phyloP scores from a whole-genome alignment of 2,888 invertebrate species.

The Clistopyga incitator region DNA sequence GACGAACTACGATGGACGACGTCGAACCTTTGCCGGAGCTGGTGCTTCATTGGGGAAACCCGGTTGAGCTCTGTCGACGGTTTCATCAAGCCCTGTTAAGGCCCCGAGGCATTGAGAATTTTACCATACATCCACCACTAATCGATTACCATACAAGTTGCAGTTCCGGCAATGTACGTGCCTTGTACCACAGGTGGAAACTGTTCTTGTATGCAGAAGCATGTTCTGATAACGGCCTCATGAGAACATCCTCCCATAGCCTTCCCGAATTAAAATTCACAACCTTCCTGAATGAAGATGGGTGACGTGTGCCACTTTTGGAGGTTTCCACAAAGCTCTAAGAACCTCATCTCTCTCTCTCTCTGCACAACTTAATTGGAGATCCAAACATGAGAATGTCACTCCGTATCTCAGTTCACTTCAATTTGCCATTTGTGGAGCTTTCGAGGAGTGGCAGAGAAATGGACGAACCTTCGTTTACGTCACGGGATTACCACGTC shows the following conservation, averaged over 20 bases:
- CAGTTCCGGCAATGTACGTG: neutral
- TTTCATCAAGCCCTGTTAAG: constrained; percentile 16
- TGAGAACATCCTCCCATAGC: neutral
- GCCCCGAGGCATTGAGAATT: constrained; percentile 4
- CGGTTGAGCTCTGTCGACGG: neutral
- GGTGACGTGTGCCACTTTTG: too few species aligned
- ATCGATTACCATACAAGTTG: constrained; percentile 9
- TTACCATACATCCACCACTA: constrained; percentile 13
- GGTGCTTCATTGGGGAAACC: neutral
- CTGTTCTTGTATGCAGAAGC: neutral
- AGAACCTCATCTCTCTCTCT: too few species aligned
- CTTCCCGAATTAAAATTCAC: too few species aligned
- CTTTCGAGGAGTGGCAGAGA: too few species aligned
- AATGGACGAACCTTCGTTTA: too few species aligned
- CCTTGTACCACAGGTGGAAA: neutral
- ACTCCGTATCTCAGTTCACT: too few species aligned
- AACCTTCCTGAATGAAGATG: too few species aligned
- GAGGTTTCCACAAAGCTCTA: too few species aligned
- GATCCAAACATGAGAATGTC: too few species aligned
- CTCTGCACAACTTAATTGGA: too few species aligned
- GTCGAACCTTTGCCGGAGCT: neutral
- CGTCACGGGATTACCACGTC: too few species aligned
- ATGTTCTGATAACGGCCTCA: neutral
- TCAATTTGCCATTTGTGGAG: too few species aligned
- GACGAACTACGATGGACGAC: constrained; percentile 20